Evolutionary conservation across 2,113 vertebrate species (phyloP), one percentile per base, ranked within the genome.

Genomic region (Petrocephalus microphthalmus): DNA sequence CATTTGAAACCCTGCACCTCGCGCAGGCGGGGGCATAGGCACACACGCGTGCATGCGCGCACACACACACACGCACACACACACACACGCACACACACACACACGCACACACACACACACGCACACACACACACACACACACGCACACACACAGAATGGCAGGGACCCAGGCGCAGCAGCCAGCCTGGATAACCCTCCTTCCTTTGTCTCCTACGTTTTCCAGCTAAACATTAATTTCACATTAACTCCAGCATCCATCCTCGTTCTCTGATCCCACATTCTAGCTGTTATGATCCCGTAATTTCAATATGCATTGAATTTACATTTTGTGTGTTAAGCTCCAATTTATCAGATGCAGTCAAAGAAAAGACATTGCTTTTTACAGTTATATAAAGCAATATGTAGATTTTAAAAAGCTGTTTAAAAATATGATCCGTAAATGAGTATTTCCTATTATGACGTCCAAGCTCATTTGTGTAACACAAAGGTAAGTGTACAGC

Each of bases 51-150:
- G 6, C 51, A 15, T n/a, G n/a, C n/a, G n/a, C n/a, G n/a, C n/a
- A n/a, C n/a, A n/a, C n/a, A n/a, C n/a, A n/a, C n/a, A n/a, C n/a
- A n/a, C n/a, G n/a, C n/a, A n/a, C n/a, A n/a, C n/a, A n/a, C n/a
- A 51, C 87, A n/a, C 91, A 86, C 87, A 89, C 86, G 89, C 42
- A 15, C 81, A 49, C 51, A 49, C 86, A 49, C 85, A 29, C 33
- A 82, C 74, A 82, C 78, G 8, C 49, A 51, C 49, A 7, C 49
- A 51, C 64, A 82, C 33, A 17, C 84, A 81, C 53, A 7, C 82
- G 82, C 90, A 85, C 90, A 85, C 81, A 15, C 60, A 11, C 53
- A 49, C 88, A 22, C 92, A 85, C 87, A 90, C 87, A 90, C 42
- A 22, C 81, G 25, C 51, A 29, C 86, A 87, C 86, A 51, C 83